Percentiles rank a stretch among this genome's conserved stretches.
Evolutionary conservation across 2,113 vertebrate species (phyloP).

Genomic region (Podilymbus podiceps): DNA sequence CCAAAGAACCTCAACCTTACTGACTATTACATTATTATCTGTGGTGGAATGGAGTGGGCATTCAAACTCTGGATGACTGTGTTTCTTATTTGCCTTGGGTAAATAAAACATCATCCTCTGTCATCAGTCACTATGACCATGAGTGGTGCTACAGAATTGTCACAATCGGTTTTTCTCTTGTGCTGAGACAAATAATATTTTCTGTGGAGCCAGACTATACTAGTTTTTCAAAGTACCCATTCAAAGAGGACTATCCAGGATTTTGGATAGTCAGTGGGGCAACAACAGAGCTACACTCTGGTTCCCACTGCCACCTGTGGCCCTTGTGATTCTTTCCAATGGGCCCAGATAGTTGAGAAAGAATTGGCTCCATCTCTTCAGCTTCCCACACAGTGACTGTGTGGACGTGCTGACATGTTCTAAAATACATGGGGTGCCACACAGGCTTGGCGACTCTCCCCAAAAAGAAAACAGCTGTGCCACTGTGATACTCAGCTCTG

Average conservation of each 20-base stretch:
- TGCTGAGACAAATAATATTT: neutral
- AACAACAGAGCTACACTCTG: neutral
- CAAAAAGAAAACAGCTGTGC: neutral
- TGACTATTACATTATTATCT: neutral
- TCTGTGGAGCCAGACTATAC: neutral
- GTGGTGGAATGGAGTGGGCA: neutral
- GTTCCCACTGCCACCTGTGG: neutral
- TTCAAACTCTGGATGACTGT: neutral
- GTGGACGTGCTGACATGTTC: fast-evolving
- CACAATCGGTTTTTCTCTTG: neutral
- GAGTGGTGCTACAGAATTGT: neutral
- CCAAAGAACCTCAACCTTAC: neutral
- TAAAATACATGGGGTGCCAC: neutral
- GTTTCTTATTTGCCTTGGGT: neutral
- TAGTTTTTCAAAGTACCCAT: neutral
- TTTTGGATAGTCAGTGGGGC: neutral
- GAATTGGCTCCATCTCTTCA: neutral
- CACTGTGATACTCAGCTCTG: neutral
- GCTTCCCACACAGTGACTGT: neutral
- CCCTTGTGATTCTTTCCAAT: neutral
- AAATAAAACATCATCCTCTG: neutral
- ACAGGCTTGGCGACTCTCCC: neutral
- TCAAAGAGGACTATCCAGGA: neutral
- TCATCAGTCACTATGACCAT: neutral
- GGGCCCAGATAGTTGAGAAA: neutral